A percentile compares a stretch with the other conserved stretches of the same genome.
Evolutionary conservation across 2,113 vertebrate species (phyloP).

Genomic region (Jaculus jaculus): DNA sequence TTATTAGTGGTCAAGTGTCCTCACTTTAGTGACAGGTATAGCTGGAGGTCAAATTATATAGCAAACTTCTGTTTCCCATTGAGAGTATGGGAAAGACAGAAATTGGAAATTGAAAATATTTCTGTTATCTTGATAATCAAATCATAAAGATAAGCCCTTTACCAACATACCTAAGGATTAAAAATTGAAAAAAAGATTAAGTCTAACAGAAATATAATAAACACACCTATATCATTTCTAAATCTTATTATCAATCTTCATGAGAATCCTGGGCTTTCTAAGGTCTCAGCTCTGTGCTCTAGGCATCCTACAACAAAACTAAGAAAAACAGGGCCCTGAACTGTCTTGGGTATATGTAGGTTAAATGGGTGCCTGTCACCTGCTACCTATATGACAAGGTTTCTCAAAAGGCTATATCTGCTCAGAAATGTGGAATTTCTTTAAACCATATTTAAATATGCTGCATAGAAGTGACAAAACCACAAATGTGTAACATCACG

Average conservation of each 20-base stretch:
- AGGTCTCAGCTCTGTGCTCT: neutral
- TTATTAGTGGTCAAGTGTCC: neutral
- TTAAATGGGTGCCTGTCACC: neutral
- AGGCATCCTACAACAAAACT: neutral
- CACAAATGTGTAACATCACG: too few species aligned
- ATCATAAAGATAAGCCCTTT: neutral
- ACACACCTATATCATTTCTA: neutral
- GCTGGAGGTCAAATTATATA: neutral
- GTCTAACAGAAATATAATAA: neutral
- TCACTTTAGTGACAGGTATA: neutral
- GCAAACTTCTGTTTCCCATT: too few species aligned
- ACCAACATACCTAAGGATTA: neutral
- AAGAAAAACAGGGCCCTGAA: neutral
- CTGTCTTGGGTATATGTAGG: neutral
- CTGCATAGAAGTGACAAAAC: neutral
- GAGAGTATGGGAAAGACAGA: neutral
- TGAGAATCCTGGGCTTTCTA: neutral
- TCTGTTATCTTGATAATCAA: neutral
- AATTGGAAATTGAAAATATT: conserved; percentile 11
- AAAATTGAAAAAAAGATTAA: neutral
- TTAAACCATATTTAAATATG: neutral
- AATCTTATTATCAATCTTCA: neutral
- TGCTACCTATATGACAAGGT: neutral
- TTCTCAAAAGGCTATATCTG: neutral
- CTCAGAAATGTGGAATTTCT: neutral